Base-by-base conservation (phyloP, 1,140 invertebrate species). In the Atopsyche davidsoni region DNA sequence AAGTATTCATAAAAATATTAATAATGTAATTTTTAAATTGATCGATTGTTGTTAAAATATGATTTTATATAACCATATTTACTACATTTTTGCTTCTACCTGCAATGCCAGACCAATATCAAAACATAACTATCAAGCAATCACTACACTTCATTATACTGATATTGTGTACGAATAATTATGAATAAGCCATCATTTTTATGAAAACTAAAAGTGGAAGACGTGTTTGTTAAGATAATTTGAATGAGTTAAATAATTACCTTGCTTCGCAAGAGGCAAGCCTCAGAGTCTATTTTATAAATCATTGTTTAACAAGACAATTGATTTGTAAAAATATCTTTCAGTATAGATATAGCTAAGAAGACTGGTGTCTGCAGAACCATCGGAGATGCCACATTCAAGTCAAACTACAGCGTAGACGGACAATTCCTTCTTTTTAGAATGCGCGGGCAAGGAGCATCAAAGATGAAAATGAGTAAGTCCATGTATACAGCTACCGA, bases 361-460 rank as follows among this genome's bases (percentile, higher is more conserved):
- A 52, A 59, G 74, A 54, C 56, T 57, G 14, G 63, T 72, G 9
- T 52, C 50, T 47, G 45, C 77, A 13, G 73, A 74, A 55, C 71
- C 25, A 59, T 60, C 39, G 59, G 58, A 24, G 64, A 72, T 46
- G 35, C 67, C 11, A 69, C 61, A 40, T 51, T 82, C 58, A 70
- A 59, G 2, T 68, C 79, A 0, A 60, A 77, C 17, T 85, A 83
- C 59, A 66, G 61, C 0, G 73, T 83, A 42, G 62, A 77, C 17
- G 82, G 82, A 6, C 71, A 69, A 46, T 79, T 85, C 48, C 55
- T 85, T 2, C 73, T 83, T 63, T 63, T 85, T 51, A 79, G 82
- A 0, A 79, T 85, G 17, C 60, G 58, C 23, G 82, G 82, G 54
- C 66, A 75, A 4, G 82, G 71, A 19, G 79, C 60, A 43, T 67